Base-by-base conservation (phyloP, 2,113 vertebrate genomes). In the Axis porcinus region DNA sequence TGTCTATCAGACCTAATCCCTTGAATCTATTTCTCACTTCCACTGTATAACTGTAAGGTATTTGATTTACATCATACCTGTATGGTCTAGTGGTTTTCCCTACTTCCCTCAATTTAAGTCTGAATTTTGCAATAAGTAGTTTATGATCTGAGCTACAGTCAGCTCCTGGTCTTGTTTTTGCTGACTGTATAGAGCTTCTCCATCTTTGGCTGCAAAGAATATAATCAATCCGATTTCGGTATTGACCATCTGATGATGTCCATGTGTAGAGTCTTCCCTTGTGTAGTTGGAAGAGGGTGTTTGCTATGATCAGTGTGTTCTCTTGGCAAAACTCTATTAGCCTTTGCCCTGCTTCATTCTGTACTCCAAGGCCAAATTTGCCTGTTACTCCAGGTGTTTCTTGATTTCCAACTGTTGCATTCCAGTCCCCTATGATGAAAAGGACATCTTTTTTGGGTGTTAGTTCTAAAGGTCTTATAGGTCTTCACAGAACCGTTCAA, bases 181-280 rank as follows among this genome's bases (percentile, higher is more conserved):
- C 8, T 67, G 33, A 36, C 33, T 36, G 33, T 9, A 67, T 67
- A 36, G 17, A 67, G 64, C 33, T n/a, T 67, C 33, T 67, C 64
- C 64, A n/a, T 67, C 64, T 67, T 36, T 67, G 33, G 17, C 33
- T 67, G 33, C 64, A 36, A 67, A 36, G 64, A 67, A 67, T 36
- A 21, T 67, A 67, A 67, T 67, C 17, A 67, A 21, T 67, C 33
- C 0, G 2, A 67, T 67, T 67, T 21, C 0, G 0, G 33, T 67
- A 11, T 67, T 36, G 17, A 36, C n/a, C 33, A 67, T 67, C 2
- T 67, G 33, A 17, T 21, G 64, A 67, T 67, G 33, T 67, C 64
- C 64, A 67, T 36, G 64, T 67, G 33, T 67, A 36, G 33, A 67
- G 33, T 36, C 33, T 67, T 67, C 33, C 10, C 64, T 36, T 67